These are phyloP conservation scores for Drosophila infuscata DNA, from an alignment of 2,888 invertebrate species.

Conservation along the genomic window DNA sequence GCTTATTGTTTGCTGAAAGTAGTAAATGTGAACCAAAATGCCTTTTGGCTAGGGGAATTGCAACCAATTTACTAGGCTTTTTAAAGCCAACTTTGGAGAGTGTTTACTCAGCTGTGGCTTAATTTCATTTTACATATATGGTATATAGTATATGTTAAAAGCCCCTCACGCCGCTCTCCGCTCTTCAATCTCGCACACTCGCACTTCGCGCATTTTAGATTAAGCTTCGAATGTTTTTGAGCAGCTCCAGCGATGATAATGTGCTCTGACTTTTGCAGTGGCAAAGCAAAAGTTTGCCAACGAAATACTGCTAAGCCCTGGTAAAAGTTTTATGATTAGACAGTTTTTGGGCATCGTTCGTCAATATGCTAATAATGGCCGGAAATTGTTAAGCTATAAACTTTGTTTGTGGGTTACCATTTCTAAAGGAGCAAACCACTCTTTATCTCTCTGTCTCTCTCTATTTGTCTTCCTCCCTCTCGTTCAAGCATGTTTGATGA, in stretches of 20 bases:
- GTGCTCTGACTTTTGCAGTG: constrained; percentile 65
- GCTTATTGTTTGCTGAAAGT: not conserved
- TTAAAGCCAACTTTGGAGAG: constrained; percentile 36
- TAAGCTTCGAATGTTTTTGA: constrained; percentile 62
- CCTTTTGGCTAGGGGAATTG: not conserved
- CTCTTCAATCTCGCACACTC: not conserved
- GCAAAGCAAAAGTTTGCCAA: constrained; percentile 49
- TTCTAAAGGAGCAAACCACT: constrained; percentile 23
- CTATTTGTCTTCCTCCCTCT: not conserved
- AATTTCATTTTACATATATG: constrained; percentile 66
- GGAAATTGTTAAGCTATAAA: too few species aligned
- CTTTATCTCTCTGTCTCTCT: too few species aligned
- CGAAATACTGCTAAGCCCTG: constrained; percentile 51
- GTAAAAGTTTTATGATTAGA: constrained; percentile 75
- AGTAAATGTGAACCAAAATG: not conserved
- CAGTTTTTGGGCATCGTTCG: constrained; percentile 54
- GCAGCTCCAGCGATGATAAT: constrained; percentile 68
- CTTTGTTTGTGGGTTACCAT: constrained; percentile 65
- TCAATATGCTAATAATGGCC: constrained; percentile 79
- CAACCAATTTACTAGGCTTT: constrained; percentile 23
- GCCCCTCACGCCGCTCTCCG: not conserved
- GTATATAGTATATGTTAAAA: constrained; percentile 5
- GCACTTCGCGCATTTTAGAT: constrained; percentile 37
- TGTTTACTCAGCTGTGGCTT: constrained; percentile 73
- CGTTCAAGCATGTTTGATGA: constrained; percentile 17